Conservation (phyloP, 2,888 invertebrate species). For the Tipula helvola region DNA sequence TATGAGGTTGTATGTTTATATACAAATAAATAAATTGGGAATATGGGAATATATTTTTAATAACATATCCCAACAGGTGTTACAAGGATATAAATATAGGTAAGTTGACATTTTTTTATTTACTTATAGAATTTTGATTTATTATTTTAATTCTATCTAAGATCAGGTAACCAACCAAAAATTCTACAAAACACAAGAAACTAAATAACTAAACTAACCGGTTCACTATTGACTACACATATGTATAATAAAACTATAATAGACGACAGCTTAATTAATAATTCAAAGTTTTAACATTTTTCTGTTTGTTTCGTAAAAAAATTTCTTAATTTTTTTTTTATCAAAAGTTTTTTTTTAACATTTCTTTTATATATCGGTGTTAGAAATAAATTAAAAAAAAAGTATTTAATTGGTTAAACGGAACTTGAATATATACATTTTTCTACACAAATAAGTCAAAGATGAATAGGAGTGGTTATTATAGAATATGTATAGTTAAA, state of each 20-base stretch:
- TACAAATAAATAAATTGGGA: not conserved
- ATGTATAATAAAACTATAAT: not conserved
- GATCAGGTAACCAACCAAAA: not conserved
- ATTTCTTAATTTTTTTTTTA: not conserved
- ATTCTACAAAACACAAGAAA: not conserved
- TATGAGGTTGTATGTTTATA: no score
- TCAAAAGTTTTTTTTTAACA: not conserved
- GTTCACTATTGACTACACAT: not conserved
- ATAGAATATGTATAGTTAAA: not conserved
- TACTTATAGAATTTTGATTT: not conserved
- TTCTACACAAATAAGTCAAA: not conserved
- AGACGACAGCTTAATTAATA: slow-evolving; percentile 4
- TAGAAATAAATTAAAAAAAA: not conserved
- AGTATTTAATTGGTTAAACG: not conserved
- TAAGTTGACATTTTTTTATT: not conserved
- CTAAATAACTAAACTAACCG: not conserved
- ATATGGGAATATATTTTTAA: not conserved
- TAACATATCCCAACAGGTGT: not conserved
- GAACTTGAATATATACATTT: not conserved
- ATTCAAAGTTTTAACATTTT: not conserved
- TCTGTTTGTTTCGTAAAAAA: not conserved
- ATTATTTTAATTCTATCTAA: not conserved
- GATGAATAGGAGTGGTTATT: not conserved
- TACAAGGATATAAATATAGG: slow-evolving; percentile 4
- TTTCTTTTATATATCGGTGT: not conserved